These are phyloP conservation scores for Hyposmocoma kahamanoa DNA, from an alignment of 1,140 invertebrate genomes.

Conservation along the genomic window DNA sequence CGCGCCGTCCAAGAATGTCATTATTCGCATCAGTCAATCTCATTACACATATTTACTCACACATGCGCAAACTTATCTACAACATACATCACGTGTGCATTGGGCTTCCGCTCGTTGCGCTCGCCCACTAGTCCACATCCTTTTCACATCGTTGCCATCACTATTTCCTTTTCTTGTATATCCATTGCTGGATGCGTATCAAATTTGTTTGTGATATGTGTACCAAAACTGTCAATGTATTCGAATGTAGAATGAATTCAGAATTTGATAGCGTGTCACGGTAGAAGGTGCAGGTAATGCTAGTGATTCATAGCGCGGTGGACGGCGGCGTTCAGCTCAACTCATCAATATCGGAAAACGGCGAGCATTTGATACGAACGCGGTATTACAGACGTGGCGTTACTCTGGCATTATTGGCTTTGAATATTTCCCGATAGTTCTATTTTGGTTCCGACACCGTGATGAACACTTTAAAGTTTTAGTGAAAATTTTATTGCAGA, in stretches of 20 bases:
- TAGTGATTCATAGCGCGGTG: constrained; percentile 42
- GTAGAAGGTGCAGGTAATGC: constrained; percentile 25
- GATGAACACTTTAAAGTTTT: no score
- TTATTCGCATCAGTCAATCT: no score
- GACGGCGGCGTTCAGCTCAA: constrained; percentile 29
- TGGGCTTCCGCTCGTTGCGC: constrained; percentile 9
- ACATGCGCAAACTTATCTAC: constrained; percentile 2
- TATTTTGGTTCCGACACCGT: no score
- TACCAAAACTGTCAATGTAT: neutral
- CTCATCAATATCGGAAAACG: constrained; percentile 49
- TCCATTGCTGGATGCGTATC: no score
- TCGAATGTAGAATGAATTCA: neutral
- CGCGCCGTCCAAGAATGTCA: neutral
- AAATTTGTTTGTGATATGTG: no score
- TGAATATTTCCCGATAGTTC: no score
- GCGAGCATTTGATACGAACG: constrained; percentile 32
- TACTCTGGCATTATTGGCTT: no score
- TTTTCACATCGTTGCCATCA: neutral
- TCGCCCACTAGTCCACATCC: neutral
- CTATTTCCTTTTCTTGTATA: neutral
- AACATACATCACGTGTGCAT: constrained; percentile 11
- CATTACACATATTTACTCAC: neutral
- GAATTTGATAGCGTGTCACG: neutral
- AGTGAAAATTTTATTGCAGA: no score
- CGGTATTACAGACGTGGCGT: constrained; percentile 40